phyloP scores from a whole-genome alignment of 2,113 vertebrate species.

The Tenebrosternarchus preto region DNA sequence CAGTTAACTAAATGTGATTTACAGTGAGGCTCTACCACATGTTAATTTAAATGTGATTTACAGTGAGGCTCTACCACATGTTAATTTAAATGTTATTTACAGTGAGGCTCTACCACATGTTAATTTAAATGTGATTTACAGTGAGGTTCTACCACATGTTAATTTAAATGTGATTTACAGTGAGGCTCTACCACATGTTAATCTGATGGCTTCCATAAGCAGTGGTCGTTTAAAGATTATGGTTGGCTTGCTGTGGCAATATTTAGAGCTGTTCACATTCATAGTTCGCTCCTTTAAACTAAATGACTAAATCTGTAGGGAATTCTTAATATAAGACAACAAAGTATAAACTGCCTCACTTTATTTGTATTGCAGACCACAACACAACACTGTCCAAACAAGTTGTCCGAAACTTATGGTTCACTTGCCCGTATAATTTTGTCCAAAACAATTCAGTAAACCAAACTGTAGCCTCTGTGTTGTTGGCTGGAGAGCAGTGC shows the following conservation, averaged over 20 bases:
- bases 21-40: background rate
- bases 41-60: background rate
- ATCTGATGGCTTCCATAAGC: no score
- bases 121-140: background rate
- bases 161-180: conserved; percentile 40
- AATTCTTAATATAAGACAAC: background rate
- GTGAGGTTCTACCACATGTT: no score
- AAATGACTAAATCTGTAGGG: background rate
- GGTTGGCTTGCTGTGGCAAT: background rate
- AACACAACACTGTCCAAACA: no score
- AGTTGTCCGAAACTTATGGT: background rate
- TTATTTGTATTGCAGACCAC: background rate
- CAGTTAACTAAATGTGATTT: conserved; percentile 36
- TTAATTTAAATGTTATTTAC: conserved; percentile 33
- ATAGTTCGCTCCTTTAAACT: background rate
- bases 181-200: conserved; percentile 2
- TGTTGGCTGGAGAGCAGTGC: conserved; percentile 19
- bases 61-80: conserved; percentile 10
- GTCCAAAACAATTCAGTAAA: background rate
- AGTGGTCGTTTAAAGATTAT: conserved; percentile 22
- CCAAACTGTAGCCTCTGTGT: background rate
- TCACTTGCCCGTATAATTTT: background rate
- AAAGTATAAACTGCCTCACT: background rate
- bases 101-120: background rate
- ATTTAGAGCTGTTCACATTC: conserved; percentile 3